Conservation (phyloP, 2,888 invertebrate genomes). For the Epirrhoe tristata region DNA sequence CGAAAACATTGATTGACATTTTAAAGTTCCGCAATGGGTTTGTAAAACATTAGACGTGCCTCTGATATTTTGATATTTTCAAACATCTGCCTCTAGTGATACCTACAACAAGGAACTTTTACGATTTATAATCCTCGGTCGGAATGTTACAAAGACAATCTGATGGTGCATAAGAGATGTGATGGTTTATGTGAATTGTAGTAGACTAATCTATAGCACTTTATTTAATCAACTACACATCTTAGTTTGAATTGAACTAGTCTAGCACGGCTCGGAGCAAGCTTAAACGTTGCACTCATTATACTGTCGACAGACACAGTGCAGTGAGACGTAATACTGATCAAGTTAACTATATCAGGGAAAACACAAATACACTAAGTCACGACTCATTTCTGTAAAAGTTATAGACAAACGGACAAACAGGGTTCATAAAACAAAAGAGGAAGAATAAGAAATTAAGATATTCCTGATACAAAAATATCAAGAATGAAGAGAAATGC, state of each 20-base stretch:
- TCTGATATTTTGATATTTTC: no score
- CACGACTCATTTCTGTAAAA: no score
- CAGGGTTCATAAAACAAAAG: no score
- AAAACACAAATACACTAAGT: background rate
- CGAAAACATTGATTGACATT: no score
- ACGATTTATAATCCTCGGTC: no score
- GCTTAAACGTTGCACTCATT: conserved; percentile 10
- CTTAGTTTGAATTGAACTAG: conserved; percentile 7
- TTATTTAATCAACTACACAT: background rate
- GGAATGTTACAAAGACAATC: background rate
- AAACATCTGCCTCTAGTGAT: no score
- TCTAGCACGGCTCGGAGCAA: conserved; percentile 9
- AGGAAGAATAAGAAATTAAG: no score
- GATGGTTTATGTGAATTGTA: background rate
- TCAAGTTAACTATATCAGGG: background rate
- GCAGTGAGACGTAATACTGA: background rate
- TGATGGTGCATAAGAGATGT: background rate
- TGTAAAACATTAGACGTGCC: no score
- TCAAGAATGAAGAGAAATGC: background rate
- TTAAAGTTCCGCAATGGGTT: no score
- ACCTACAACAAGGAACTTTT: no score
- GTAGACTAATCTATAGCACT: background rate
- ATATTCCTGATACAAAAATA: background rate
- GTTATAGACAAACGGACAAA: no score
- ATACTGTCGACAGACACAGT: conserved; percentile 4